phyloP scores from a whole-genome alignment of 2,888 invertebrate species.

The Epirrhoe alternata region DNA sequence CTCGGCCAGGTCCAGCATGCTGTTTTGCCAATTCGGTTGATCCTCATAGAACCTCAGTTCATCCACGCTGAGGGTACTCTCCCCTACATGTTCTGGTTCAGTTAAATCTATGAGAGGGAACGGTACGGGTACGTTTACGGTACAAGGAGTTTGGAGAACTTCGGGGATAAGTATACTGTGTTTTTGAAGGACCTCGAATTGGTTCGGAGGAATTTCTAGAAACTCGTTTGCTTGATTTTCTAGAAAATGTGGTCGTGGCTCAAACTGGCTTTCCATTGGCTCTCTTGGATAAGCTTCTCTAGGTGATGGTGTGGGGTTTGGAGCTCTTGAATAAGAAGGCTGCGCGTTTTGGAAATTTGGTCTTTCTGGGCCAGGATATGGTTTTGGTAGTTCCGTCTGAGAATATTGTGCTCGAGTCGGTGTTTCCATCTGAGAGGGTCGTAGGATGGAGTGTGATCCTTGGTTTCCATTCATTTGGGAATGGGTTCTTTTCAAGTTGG shows the following conservation, averaged over 20 bases:
- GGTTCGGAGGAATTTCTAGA: too few relatives aligned
- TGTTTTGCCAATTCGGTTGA: background rate
- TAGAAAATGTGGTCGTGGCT: too few relatives aligned
- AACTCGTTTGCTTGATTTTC: too few relatives aligned
- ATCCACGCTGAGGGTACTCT: background rate
- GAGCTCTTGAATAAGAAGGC: background rate
- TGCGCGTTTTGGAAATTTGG: background rate
- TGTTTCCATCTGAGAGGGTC: background rate
- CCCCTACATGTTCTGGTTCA: background rate
- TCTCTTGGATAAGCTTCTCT: background rate
- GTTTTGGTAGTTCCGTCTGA: background rate
- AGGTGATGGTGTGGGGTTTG: background rate
- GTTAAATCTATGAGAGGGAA: background rate
- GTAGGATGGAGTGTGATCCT: background rate
- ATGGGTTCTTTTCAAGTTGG: background rate
- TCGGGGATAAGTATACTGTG: too few relatives aligned
- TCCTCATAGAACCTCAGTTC: background rate
- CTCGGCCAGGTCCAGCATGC: background rate
- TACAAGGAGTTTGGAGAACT: too few relatives aligned
- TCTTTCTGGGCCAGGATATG: too few relatives aligned
- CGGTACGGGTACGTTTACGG: background rate
- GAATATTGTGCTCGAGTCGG: background rate
- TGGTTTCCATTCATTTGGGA: background rate
- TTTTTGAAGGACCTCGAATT: too few relatives aligned
- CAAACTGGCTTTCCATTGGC: too few relatives aligned